Conservation (phyloP, 2,888 invertebrate species). For the Ophonus ardosiacus region DNA sequence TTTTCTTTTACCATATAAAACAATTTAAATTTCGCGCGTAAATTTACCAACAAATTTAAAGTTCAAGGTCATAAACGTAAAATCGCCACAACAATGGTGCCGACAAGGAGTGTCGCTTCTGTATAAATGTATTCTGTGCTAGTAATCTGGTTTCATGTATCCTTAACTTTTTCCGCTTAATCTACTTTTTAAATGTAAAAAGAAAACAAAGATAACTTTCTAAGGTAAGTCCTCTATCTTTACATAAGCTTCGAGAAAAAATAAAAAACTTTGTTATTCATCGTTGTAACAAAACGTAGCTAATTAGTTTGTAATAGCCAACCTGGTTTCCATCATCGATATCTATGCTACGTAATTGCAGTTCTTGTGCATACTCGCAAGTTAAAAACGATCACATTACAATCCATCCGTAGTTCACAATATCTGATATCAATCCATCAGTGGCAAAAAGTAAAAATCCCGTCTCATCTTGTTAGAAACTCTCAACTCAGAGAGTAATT, state of each 20-base stretch:
- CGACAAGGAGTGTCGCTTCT: too few relatives aligned
- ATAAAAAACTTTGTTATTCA: background rate
- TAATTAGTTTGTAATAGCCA: conserved; percentile 20
- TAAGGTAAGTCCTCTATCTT: background rate
- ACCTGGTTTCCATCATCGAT: background rate
- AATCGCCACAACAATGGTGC: too few relatives aligned
- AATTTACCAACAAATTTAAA: too few relatives aligned
- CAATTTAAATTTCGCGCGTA: too few relatives aligned
- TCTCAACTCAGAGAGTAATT: conserved; percentile 54
- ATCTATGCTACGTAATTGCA: conserved; percentile 12
- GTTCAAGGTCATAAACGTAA: too few relatives aligned
- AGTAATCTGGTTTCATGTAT: too few relatives aligned
- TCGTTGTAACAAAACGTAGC: background rate
- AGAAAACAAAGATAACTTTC: too few relatives aligned
- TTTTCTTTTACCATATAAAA: too few relatives aligned
- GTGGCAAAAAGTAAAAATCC: conserved; percentile 56
- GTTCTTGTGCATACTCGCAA: conserved; percentile 15
- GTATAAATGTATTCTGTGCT: too few relatives aligned
- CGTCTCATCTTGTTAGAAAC: conserved; percentile 35
- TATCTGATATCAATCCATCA: conserved; percentile 17
- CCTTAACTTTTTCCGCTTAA: too few relatives aligned
- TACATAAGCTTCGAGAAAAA: background rate
- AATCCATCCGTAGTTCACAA: conserved; percentile 6
- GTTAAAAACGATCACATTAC: conserved; percentile 25
- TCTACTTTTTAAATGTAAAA: too few relatives aligned